phyloP scores from a whole-genome alignment of 2,113 vertebrate species.

The Pleuronectes platessa region DNA sequence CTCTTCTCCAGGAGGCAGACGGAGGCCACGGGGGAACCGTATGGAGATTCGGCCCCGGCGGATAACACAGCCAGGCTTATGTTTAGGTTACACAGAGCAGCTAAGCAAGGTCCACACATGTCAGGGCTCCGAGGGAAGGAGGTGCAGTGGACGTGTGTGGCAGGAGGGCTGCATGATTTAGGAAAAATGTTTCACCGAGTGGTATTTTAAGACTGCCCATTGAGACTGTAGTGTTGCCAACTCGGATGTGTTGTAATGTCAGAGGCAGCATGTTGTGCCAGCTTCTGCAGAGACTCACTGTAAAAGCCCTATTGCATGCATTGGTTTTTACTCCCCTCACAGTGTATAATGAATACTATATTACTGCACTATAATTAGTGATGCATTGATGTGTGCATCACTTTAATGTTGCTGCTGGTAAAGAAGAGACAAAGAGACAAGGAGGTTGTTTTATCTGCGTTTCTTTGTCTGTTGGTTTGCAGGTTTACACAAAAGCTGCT shows the following conservation, averaged over 20 bases:
- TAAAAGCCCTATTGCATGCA: background rate
- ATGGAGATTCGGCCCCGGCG: constrained; percentile 58
- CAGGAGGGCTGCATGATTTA: constrained; percentile 12
- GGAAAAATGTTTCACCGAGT: constrained; percentile 15
- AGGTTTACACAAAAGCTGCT: no score
- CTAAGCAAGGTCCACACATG: constrained; percentile 53
- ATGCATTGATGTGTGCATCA: background rate
- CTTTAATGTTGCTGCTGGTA: background rate
- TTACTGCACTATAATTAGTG: background rate
- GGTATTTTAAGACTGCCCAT: constrained; percentile 44
- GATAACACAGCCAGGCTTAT: constrained; percentile 49
- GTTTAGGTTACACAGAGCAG: constrained; percentile 49
- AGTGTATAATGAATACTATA: background rate
- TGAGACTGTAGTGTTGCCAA: constrained; percentile 22
- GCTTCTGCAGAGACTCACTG: no score
- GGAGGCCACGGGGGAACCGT: constrained; percentile 62
- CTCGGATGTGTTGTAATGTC: constrained; percentile 25
- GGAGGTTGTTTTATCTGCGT: no score
- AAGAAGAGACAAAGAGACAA: background rate
- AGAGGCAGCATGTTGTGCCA: background rate
- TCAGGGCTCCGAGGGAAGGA: constrained; percentile 49
- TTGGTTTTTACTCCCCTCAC: no score
- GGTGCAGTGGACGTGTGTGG: constrained; percentile 11
- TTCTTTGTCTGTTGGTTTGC: no score
- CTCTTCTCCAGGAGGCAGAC: constrained; percentile 43